Conservation (phyloP, 35 echinoderm and acorn worm genomes). For the Hemicentrotus pulcherrimus region DNA sequence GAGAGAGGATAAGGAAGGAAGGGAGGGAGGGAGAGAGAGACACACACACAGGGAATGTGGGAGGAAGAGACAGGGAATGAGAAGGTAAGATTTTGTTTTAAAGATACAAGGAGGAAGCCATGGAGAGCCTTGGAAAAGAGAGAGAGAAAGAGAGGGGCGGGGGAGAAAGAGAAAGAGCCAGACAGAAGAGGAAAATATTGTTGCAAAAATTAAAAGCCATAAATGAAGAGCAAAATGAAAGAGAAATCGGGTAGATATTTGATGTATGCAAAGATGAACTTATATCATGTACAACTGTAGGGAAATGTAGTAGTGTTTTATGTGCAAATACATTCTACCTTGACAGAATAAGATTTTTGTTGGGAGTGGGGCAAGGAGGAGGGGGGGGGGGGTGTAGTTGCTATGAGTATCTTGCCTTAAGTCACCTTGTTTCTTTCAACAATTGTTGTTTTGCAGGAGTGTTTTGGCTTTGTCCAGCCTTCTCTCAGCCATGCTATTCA, state of each 20-base stretch:
- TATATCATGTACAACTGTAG: no score
- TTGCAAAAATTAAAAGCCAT: no score
- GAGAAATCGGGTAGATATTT: no score
- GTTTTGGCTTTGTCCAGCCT: conserved; percentile 78
- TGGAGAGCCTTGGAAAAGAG: neutral
- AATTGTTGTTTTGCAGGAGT: conserved; percentile 68
- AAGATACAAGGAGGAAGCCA: no score
- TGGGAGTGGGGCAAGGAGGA: no score
- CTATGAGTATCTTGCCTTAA: no score
- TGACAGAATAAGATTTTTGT: no score
- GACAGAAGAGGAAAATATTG: neutral
- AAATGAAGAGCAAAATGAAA: neutral
- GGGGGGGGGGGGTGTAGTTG: no score
- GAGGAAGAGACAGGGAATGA: neutral
- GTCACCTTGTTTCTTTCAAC: no score
- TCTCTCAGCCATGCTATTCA: conserved; percentile 83
- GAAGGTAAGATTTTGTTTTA: neutral
- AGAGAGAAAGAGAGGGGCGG: neutral
- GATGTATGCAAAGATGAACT: no score
- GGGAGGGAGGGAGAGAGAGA: neutral
- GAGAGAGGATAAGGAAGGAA: neutral
- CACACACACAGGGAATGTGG: neutral
- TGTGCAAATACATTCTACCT: no score
- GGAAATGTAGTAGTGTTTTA: no score
- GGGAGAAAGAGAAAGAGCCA: neutral